phyloP scores from a whole-genome alignment of 2,888 invertebrate genomes.

The Drosophila anomelani region DNA sequence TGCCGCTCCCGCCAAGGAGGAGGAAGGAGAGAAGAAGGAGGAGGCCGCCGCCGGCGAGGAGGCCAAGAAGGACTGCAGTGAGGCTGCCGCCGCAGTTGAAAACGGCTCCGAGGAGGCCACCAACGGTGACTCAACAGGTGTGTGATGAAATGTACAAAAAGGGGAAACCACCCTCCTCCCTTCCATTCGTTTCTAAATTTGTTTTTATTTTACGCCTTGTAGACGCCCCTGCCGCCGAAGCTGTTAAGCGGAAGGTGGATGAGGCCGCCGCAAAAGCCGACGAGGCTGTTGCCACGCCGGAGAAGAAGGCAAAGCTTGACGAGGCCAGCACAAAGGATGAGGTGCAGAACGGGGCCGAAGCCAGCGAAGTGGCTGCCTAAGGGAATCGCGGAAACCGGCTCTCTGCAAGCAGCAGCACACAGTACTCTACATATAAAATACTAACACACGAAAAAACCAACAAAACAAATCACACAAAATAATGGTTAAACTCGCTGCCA shows the following conservation, averaged over 20 bases:
- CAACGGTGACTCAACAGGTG: conserved; percentile 84
- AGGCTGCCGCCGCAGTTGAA: conserved; percentile 67
- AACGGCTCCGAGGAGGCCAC: conserved; percentile 80
- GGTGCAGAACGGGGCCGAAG: conserved; percentile 84
- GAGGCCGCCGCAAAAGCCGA: conserved; percentile 80
- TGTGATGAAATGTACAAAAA: conserved; percentile 11
- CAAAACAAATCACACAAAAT: conserved; percentile 49
- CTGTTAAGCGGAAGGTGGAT: conserved; percentile 84
- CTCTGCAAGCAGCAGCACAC: conserved; percentile 50
- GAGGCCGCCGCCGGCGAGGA: conserved; percentile 58
- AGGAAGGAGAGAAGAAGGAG: conserved; percentile 58
- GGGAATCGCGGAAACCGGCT: conserved; percentile 36
- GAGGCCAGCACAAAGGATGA: conserved; percentile 84
- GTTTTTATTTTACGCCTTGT: background rate
- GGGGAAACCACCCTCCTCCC: background rate
- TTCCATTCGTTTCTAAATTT: conserved; percentile 23
- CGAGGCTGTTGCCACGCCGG: conserved; percentile 83
- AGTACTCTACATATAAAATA: conserved; percentile 69
- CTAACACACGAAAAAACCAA: conserved; percentile 52
- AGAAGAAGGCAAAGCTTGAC: conserved; percentile 85
- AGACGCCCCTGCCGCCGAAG: conserved; percentile 83
- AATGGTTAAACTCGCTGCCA: conserved; percentile 16
- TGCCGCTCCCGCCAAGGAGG: conserved; percentile 57
- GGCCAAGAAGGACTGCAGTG: conserved; percentile 76
- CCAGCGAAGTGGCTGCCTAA: conserved; percentile 85